Percentiles rank a stretch among this genome's conserved stretches.
phyloP scores from a whole-genome alignment of 2,113 vertebrate genomes.

The Pluvialis apricaria region DNA sequence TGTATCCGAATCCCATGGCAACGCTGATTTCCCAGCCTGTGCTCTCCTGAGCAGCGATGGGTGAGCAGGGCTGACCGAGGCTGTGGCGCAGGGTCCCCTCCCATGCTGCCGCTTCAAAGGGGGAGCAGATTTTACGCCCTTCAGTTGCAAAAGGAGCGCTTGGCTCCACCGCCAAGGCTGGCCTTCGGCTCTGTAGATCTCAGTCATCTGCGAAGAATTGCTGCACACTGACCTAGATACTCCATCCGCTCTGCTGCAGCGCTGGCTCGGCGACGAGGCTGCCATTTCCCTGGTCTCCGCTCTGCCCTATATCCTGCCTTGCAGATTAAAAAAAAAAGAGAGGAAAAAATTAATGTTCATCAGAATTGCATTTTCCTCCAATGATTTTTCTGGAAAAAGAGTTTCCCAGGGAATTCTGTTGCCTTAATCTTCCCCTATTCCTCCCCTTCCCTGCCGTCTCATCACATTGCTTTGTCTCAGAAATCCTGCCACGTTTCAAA shows the following conservation, averaged over 20 bases:
- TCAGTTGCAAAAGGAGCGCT: background rate
- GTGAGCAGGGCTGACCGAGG: background rate
- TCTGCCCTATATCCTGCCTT: background rate
- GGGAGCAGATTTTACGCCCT: background rate
- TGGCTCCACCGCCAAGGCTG: background rate
- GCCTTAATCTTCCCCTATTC: background rate
- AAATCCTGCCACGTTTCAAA: background rate
- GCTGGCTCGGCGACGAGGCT: background rate
- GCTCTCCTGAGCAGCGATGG: background rate
- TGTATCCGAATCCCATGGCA: background rate
- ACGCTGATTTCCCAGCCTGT: background rate
- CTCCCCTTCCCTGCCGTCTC: background rate
- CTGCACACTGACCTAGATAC: conserved; percentile 38
- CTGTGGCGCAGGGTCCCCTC: background rate
- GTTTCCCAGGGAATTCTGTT: conserved; percentile 19
- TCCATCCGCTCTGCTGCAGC: background rate
- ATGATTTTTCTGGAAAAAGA: background rate
- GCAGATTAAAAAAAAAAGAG: background rate
- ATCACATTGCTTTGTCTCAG: background rate
- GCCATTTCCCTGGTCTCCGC: background rate
- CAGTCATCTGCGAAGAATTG: conserved; percentile 8
- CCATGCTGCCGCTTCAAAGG: background rate
- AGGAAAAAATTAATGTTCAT: background rate
- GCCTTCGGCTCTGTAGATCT: background rate
- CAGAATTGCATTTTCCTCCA: background rate